phyloP scores from a whole-genome alignment of 2,888 invertebrate species.

The Lithophane ornitopus region DNA sequence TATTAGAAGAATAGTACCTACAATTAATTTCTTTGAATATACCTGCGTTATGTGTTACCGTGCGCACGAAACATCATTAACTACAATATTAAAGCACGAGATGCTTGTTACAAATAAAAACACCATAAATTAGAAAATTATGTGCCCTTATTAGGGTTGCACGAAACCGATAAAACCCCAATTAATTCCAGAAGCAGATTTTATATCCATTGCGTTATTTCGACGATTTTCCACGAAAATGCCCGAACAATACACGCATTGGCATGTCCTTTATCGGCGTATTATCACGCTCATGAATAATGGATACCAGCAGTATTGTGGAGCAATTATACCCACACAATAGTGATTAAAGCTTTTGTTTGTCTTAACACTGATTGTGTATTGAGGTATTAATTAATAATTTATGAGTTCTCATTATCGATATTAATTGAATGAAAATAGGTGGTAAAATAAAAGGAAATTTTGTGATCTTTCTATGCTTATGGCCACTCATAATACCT shows the following conservation, averaged over 20 bases:
- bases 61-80: background rate
- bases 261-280: conserved; percentile 25
- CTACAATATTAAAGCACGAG: background rate
- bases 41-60: background rate
- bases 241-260: conserved; percentile 13
- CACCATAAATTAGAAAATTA: background rate
- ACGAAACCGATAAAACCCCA: conserved; percentile 7
- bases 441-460: background rate
- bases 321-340: conserved; percentile 37
- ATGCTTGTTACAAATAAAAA: background rate
- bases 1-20: background rate
- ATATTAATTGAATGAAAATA: conserved; percentile 8
- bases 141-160: background rate
- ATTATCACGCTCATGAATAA: conserved; percentile 58
- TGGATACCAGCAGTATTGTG: conserved; percentile 41
- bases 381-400: conserved; percentile 35
- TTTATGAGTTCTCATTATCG: conserved; percentile 27
- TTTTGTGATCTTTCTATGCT: background rate
- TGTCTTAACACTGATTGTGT: conserved; percentile 41
- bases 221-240: conserved; percentile 10
- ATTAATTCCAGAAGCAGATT: conserved; percentile 14
- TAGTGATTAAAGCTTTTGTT: conserved; percentile 46
- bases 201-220: conserved; percentile 29
- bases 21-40: too few species aligned
- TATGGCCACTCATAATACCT: background rate